Evolutionary conservation across 2,888 invertebrate genomes (phyloP), one percentile per base, ranked within the genome.

Genomic region (Choreutis nemorana): DNA sequence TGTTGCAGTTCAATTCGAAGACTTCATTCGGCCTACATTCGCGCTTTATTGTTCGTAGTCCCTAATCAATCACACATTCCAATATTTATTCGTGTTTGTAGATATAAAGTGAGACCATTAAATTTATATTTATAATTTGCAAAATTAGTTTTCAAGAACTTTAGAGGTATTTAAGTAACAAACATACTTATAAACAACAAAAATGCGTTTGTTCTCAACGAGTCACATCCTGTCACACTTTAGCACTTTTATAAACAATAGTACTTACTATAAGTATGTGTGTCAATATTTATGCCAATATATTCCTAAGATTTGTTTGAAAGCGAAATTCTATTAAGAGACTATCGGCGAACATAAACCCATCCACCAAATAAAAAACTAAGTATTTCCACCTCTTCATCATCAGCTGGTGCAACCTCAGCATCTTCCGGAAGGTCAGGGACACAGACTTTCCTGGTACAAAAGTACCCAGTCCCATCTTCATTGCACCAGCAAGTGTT

Each of bases 1-100:
- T 80, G 43, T 83, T 84, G 54, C 84, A 84, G 30, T 83, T 82
- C 33, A 80, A 32, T 40, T 73, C 73, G 42, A 82, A 82, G 3
- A 78, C 71, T 42, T 82, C 81, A 28, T 75, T 63, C 0, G 82
- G 82, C 1, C 66, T 70, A 46, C 83, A 83, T 13, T 56, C 43
- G 14, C 53, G 55, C 28, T 52, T 53, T 10, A 63, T 45, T 14
- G 55, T 45, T 5, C 61, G 57, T 3, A 66, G 49, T 30, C 61
- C 55, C 55, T 70, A 50, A 31, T 49, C 15, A n/a, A n/a, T 14
- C 22, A 18, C 22, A 21, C 10, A 11, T 21, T 10, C 28, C 6
- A 11, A 29, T 18, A 18, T 18, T 18, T 6, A 18, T 8, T n/a
- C n/a, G n/a, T n/a, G 9, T 21, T 7, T 11, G 31, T 18, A 18